These are phyloP conservation scores for Cathartes aura DNA, from an alignment of 2,113 vertebrate species.

Conservation along the genomic window DNA sequence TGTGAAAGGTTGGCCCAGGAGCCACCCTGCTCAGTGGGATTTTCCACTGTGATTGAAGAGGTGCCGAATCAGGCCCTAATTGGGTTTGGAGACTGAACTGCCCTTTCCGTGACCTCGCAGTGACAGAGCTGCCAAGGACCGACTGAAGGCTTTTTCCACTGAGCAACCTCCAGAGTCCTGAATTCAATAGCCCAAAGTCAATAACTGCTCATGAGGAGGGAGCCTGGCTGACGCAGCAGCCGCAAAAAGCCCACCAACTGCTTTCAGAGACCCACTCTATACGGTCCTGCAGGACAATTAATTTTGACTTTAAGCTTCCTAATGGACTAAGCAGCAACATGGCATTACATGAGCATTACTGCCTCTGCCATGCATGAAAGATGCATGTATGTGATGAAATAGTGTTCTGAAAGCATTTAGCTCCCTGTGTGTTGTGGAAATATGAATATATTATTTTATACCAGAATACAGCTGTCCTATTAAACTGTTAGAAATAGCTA, in stretches of 20 bases:
- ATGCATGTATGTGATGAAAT: neutral
- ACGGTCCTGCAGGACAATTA: neutral
- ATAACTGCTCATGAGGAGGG: neutral
- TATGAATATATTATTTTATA: neutral
- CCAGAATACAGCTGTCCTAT: neutral
- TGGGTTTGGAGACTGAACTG: neutral
- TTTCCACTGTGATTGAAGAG: neutral
- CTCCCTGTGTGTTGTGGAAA: neutral
- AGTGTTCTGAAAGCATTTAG: neutral
- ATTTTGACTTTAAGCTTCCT: conserved; percentile 30
- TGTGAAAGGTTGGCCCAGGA: neutral
- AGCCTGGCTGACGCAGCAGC: neutral
- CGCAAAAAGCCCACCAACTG: neutral
- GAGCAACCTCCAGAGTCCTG: conserved; percentile 37
- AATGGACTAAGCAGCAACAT: neutral
- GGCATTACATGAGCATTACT: neutral
- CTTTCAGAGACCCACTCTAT: neutral
- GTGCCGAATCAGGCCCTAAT: neutral
- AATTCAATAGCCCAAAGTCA: conserved; percentile 36
- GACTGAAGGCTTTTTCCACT: conserved; percentile 17
- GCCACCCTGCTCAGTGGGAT: neutral
- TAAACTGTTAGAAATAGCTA: conserved; percentile 36
- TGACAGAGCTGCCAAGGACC: neutral
- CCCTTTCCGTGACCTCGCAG: conserved; percentile 1
- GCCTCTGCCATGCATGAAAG: neutral